A percentile compares a stretch with the other conserved stretches of the same genome.
Evolutionary conservation across 2,797 vertebrate species (phyloP).

Genomic region (Avahi laniger): DNA sequence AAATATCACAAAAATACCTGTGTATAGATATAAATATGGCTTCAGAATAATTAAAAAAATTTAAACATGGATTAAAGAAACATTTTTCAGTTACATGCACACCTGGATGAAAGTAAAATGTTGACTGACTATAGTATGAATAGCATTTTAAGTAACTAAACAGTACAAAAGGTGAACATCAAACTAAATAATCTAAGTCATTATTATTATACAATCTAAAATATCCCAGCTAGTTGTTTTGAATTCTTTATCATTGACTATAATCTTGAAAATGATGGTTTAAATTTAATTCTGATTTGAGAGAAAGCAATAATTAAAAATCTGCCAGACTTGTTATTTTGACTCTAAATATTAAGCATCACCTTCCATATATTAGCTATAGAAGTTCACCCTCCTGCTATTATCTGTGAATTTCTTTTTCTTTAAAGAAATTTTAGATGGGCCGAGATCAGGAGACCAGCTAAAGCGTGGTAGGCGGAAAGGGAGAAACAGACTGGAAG

Average conservation of each 20-base stretch:
- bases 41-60: constrained; percentile 51
- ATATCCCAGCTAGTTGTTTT: not conserved
- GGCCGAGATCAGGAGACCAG: constrained; percentile 85
- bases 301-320: not conserved
- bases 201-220: constrained; percentile 19
- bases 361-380: not conserved
- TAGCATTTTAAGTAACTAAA: constrained; percentile 13
- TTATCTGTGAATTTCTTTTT: not conserved
- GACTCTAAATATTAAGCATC: constrained; percentile 42
- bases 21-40: not conserved
- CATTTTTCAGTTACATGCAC: constrained; percentile 9
- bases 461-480: constrained; percentile 93
- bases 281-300: constrained; percentile 41
- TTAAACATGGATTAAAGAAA: constrained; percentile 23
- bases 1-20: not conserved
- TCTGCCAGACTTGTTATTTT: not conserved
- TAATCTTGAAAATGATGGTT: constrained; percentile 33
- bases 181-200: constrained; percentile 46
- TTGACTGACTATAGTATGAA: not conserved
- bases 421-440: constrained; percentile 84
- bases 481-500: constrained; percentile 94
- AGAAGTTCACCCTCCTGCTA: not conserved
- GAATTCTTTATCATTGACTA: constrained; percentile 1
- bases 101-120: not conserved
- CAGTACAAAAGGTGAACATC: not conserved